These are phyloP conservation scores for Cherax destructor DNA, from an alignment of 1,140 invertebrate genomes.

Conservation along the genomic window DNA sequence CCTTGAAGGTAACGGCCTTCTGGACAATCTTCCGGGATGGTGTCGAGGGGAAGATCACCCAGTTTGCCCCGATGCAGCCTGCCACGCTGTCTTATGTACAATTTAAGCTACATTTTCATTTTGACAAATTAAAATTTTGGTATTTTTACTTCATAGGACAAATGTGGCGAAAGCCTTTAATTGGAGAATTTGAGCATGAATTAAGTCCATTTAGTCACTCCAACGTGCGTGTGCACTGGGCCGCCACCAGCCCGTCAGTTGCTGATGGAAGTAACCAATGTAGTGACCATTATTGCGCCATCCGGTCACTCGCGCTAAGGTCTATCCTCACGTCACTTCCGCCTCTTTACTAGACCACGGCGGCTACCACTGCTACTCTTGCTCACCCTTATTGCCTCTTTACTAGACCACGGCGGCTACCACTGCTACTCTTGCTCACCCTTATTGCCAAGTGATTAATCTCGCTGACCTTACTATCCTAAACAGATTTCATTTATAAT, in stretches of 20 bases:
- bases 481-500: not conserved
- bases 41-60: too few relatives aligned
- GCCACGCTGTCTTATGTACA: too few relatives aligned
- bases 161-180: too few relatives aligned
- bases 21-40: not conserved
- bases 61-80: too few relatives aligned
- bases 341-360: not conserved
- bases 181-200: too few relatives aligned
- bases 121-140: too few relatives aligned
- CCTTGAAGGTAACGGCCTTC: not conserved
- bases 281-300: slow-evolving; percentile 30
- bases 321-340: slow-evolving; percentile 17
- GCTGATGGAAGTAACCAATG: slow-evolving; percentile 35
- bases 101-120: too few relatives aligned
- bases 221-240: too few relatives aligned
- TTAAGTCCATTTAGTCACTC: too few relatives aligned
- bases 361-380: not conserved
- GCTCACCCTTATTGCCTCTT: not conserved
- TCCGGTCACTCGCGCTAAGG: slow-evolving; percentile 21
- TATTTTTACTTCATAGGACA: too few relatives aligned
- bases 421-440: not conserved
- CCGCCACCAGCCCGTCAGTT: not conserved
- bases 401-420: not conserved
- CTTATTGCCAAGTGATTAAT: too few relatives aligned
- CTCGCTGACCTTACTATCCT: not conserved